Evolutionary conservation across 2,113 vertebrate genomes (phyloP).

Genomic region (Psilopsiagon aurifrons): DNA sequence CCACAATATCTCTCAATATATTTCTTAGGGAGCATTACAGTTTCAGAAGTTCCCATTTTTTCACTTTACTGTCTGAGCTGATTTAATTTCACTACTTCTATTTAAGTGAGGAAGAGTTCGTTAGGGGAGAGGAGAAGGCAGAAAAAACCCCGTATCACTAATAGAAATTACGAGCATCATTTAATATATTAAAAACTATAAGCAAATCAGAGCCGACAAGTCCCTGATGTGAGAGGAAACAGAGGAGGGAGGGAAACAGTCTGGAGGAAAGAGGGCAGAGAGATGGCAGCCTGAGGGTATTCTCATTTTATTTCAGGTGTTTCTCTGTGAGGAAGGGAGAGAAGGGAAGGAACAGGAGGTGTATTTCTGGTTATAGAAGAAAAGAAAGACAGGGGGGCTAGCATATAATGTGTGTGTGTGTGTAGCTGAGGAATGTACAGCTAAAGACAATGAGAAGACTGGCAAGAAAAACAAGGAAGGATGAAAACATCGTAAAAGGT

Average conservation of each 20-base stretch:
- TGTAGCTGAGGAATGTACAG: background rate
- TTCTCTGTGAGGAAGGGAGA: background rate
- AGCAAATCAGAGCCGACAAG: background rate
- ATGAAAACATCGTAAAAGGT: background rate
- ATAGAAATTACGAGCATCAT: background rate
- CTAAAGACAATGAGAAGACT: background rate
- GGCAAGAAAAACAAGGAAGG: background rate
- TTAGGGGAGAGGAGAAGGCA: background rate
- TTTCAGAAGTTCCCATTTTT: background rate
- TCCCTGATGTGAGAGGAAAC: background rate
- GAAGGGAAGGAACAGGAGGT: background rate
- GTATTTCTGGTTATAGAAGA: background rate
- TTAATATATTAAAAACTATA: background rate
- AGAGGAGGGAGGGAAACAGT: fast-evolving
- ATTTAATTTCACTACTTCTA: background rate
- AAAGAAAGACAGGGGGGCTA: background rate
- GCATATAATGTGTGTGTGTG: background rate
- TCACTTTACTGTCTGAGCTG: background rate
- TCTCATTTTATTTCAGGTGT: background rate
- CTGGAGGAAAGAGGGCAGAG: background rate
- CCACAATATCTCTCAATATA: background rate
- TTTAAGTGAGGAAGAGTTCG: background rate
- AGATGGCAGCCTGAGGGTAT: background rate
- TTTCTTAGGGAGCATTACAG: background rate
- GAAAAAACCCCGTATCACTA: background rate